Evolutionary conservation across 2,888 invertebrate species (phyloP).

Genomic region (Andricus curvator): DNA sequence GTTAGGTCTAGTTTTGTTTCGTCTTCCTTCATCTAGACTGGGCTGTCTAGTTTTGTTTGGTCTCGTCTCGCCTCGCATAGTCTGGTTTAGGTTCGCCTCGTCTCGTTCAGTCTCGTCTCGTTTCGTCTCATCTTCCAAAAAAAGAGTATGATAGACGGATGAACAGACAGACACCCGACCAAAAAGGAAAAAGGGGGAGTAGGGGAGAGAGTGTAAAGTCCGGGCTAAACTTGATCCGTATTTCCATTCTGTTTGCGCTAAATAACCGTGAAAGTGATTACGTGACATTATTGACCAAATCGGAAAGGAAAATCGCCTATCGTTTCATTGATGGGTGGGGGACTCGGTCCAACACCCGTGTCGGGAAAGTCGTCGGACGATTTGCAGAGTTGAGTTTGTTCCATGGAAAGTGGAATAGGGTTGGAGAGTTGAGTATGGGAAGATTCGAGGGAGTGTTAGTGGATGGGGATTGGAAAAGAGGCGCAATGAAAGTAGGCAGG

Average conservation of each 20-base stretch:
- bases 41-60: no score
- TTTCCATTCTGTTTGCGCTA: constrained; percentile 12
- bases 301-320: constrained; percentile 23
- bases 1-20: no score
- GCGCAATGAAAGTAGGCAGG: constrained; percentile 23
- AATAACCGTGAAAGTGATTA: constrained; percentile 26
- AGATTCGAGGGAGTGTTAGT: background rate
- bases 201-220: background rate
- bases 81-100: no score
- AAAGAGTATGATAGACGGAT: no score
- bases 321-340: constrained; percentile 24
- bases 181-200: no score
- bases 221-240: background rate
- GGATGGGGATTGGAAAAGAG: constrained; percentile 22
- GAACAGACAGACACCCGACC: no score
- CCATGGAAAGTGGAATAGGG: constrained; percentile 12
- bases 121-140: no score
- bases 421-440: background rate
- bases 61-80: no score
- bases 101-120: no score
- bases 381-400: constrained; percentile 41
- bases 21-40: no score
- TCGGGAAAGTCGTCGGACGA: constrained; percentile 31
- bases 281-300: constrained; percentile 13
- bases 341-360: constrained; percentile 18